phyloP scores from a whole-genome alignment of 2,113 vertebrate genomes.

The Muntiacus muntjak region DNA sequence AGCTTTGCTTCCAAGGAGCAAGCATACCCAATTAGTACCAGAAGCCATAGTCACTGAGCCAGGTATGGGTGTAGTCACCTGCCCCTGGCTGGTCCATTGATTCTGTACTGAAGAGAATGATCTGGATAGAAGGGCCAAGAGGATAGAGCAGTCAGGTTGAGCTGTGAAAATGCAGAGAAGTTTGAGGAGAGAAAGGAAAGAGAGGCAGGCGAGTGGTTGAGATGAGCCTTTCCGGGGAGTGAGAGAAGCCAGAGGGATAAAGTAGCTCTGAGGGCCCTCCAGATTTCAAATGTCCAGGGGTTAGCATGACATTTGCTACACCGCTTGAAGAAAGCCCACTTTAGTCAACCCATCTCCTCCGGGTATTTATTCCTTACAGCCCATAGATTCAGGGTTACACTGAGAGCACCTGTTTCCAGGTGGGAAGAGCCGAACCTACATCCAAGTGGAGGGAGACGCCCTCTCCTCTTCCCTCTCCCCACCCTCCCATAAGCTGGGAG shows the following conservation, averaged over 20 bases:
- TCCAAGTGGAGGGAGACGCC: no score
- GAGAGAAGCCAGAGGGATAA: neutral
- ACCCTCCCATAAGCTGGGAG: no score
- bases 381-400: neutral
- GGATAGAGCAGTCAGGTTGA: no score
- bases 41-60: neutral
- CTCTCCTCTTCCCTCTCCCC: neutral
- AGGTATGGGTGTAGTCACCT: no score
- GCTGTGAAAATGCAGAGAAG: rapidly evolving
- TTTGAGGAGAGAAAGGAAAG: rapidly evolving
- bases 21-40: neutral
- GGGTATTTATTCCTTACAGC: neutral
- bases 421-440: rapidly evolving
- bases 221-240: neutral
- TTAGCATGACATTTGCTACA: neutral
- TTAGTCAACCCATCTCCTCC: neutral
- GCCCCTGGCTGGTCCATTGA: rapidly evolving
- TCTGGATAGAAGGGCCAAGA: neutral
- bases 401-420: neutral
- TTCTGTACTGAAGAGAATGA: rapidly evolving
- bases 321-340: neutral
- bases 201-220: no score
- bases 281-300: rapidly evolving
- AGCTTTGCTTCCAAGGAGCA: neutral
- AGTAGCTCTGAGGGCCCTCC: no score